Percentiles rank a stretch among this genome's conserved stretches.
These are phyloP conservation scores for Mimachlamys varia DNA, from an alignment of 2,888 invertebrate species.

Conservation along the genomic window DNA sequence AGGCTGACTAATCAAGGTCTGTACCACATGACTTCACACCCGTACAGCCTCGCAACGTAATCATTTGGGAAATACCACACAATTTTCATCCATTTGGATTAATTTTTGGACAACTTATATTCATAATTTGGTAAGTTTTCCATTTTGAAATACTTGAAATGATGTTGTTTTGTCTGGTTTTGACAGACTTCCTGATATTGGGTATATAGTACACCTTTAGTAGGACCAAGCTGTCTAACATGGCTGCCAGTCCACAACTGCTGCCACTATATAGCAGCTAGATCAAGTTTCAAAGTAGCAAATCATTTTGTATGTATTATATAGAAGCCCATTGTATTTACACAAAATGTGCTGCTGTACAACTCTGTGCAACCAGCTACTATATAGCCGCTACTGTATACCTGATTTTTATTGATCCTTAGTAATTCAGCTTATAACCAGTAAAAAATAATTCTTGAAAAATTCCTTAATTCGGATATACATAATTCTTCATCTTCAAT, in stretches of 20 bases:
- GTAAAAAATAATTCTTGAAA: not conserved
- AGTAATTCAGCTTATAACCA: not conserved
- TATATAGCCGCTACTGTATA: not conserved
- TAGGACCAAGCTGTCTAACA: not conserved
- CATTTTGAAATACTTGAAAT: not conserved
- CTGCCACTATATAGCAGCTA: not conserved
- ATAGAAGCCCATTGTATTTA: not conserved
- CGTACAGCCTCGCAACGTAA: not conserved
- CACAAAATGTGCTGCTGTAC: not conserved
- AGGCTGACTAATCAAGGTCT: not conserved
- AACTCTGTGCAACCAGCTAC: not conserved
- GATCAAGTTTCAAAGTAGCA: slow-evolving; percentile 11
- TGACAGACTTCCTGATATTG: not conserved
- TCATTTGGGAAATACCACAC: slow-evolving; percentile 18
- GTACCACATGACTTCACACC: slow-evolving; percentile 29
- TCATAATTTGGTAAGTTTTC: slow-evolving; percentile 6
- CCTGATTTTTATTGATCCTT: not conserved
- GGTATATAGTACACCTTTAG: not conserved
- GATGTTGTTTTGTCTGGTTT: not conserved
- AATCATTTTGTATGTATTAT: not conserved
- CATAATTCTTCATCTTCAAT: no score
- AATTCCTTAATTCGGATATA: not conserved
- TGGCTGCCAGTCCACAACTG: slow-evolving; percentile 3
- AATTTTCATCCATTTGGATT: slow-evolving; percentile 4
- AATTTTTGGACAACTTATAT: slow-evolving; percentile 23